Percentiles rank a stretch among this genome's conserved stretches.
phyloP scores from a whole-genome alignment of 2,113 vertebrate species.

The Pandion haliaetus region DNA sequence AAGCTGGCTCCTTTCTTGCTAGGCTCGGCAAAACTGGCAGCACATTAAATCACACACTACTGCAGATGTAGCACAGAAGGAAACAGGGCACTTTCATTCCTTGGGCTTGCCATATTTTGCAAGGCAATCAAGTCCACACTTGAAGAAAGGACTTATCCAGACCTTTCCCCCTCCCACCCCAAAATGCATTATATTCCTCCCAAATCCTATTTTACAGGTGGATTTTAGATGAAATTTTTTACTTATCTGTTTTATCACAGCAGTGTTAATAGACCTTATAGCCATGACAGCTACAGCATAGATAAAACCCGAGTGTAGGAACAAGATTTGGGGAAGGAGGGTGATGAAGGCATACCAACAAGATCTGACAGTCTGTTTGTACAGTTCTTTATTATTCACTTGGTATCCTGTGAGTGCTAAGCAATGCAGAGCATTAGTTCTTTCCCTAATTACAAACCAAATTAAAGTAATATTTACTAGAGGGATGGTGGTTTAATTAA shows the following conservation, averaged over 20 bases:
- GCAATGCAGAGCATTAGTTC: neutral
- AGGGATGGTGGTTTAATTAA: constrained; percentile 61
- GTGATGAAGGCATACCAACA: neutral
- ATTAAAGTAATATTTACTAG: constrained; percentile 47
- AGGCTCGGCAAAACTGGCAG: neutral
- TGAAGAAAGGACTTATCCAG: neutral
- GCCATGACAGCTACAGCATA: neutral
- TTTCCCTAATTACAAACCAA: constrained; percentile 48
- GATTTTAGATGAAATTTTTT: neutral
- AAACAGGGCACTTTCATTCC: neutral
- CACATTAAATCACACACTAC: too few species aligned
- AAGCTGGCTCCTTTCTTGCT: neutral
- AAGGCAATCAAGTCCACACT: neutral
- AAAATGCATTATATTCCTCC: neutral
- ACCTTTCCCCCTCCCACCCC: accelerated
- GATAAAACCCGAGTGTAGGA: neutral
- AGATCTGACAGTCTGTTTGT: neutral
- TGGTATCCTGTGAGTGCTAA: neutral
- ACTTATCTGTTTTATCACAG: neutral
- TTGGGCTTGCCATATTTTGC: neutral
- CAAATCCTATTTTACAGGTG: neutral
- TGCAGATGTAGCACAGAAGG: neutral
- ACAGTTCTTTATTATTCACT: neutral
- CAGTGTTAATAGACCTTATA: constrained; percentile 22
- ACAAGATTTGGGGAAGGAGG: neutral